A percentile compares a stretch with the other conserved stretches of the same genome.
phyloP scores from a whole-genome alignment of 2,113 vertebrate genomes.

The Aythya baeri region DNA sequence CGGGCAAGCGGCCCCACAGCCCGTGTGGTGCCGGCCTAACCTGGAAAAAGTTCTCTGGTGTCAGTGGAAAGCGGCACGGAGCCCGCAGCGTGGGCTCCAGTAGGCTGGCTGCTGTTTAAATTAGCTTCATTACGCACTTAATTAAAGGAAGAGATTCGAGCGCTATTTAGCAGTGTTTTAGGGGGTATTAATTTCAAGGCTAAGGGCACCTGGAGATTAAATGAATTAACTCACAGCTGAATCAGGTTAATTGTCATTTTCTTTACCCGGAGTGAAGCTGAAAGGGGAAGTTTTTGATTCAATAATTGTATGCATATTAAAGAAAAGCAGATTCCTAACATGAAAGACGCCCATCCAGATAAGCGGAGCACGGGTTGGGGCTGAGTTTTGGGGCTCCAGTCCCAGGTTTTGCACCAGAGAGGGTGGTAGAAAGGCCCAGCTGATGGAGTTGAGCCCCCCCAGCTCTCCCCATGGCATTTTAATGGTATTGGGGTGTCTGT shows the following conservation, averaged over 20 bases:
- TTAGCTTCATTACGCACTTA: neutral
- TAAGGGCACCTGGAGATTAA: conserved; percentile 39
- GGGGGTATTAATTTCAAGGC: conserved; percentile 45
- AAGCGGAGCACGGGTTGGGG: neutral
- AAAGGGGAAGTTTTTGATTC: neutral
- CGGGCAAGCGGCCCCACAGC: neutral
- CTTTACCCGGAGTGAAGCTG: conserved; percentile 11
- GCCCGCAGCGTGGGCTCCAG: neutral
- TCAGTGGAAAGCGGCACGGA: neutral
- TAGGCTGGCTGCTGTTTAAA: conserved; percentile 22
- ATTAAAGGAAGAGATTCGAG: conserved; percentile 25
- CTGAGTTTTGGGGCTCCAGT: neutral
- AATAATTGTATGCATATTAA: neutral
- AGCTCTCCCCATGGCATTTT: too few species aligned
- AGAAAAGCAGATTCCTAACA: neutral
- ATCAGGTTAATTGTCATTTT: conserved; percentile 59
- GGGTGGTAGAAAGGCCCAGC: too few species aligned
- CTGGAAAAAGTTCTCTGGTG: neutral
- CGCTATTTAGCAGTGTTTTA: neutral
- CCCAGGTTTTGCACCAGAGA: neutral
- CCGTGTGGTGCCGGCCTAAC: neutral
- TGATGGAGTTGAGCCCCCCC: accelerated
- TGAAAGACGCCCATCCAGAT: neutral
- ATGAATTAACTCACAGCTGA: neutral
- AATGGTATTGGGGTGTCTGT: too few species aligned